These are phyloP conservation scores for Gryllus bimaculatus DNA, from an alignment of 1,140 invertebrate species.

Conservation along the genomic window DNA sequence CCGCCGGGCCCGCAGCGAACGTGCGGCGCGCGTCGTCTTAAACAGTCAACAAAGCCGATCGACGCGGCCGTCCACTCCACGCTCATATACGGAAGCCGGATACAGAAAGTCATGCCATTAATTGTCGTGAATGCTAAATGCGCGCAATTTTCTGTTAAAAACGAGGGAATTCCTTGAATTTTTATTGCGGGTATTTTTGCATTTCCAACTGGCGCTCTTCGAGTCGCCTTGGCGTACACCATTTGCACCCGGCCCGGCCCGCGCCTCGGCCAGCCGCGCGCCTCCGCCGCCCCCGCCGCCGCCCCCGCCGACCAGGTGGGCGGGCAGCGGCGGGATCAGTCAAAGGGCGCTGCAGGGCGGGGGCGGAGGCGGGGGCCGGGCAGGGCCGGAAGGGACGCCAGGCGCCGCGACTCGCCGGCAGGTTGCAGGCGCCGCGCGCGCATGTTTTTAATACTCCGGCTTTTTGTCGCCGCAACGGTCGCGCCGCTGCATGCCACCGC, in stretches of 20 bases:
- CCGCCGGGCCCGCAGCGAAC: neutral
- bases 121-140: neutral
- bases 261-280: no score
- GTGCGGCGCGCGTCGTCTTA: neutral
- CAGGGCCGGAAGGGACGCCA: neutral
- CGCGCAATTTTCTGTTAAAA: neutral
- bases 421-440: neutral
- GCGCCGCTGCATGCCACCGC: no score
- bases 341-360: no score
- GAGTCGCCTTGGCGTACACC: neutral
- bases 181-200: neutral
- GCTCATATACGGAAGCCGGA: no score
- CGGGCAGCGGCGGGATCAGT: no score
- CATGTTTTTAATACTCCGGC: neutral
- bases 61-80: neutral
- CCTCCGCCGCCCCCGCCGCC: neutral
- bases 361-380: no score
- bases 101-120: neutral
- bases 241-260: neutral
- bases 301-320: no score
- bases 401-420: neutral
- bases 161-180: neutral
- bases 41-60: neutral
- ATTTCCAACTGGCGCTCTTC: neutral
- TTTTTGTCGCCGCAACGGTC: neutral